These are phyloP conservation scores for Fundulus diaphanus DNA, from an alignment of 2,797 vertebrate genomes.

Conservation along the genomic window DNA sequence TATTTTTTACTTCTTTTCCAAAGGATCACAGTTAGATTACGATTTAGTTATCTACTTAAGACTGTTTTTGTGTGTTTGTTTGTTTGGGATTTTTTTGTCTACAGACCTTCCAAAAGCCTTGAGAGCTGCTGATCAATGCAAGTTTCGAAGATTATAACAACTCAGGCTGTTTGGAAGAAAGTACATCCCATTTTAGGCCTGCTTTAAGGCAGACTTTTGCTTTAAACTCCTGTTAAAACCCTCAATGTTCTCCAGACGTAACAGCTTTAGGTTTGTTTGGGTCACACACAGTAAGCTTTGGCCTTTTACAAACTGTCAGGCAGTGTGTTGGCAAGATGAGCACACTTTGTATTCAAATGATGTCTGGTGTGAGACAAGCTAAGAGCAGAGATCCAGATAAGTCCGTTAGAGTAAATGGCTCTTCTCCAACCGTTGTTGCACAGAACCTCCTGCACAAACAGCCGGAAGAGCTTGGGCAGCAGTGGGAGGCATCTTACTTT, in stretches of 20 bases:
- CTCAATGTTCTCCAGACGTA: background rate
- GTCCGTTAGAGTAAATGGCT: slow-evolving; percentile 40
- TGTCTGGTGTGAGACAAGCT: slow-evolving; percentile 45
- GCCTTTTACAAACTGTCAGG: background rate
- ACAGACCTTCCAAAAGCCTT: background rate
- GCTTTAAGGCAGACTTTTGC: background rate
- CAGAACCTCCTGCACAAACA: slow-evolving; percentile 57
- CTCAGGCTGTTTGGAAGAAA: background rate
- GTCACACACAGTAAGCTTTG: background rate
- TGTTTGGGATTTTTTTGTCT: too few species aligned
- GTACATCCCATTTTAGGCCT: background rate
- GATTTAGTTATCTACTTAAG: too few species aligned
- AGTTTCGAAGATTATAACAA: background rate
- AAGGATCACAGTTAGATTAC: too few species aligned
- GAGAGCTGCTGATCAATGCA: background rate
- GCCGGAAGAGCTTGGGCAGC: slow-evolving; percentile 49
- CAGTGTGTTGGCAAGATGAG: slow-evolving; percentile 19
- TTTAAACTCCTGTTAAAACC: background rate
- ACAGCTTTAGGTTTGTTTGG: background rate
- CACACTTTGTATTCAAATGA: slow-evolving; percentile 36
- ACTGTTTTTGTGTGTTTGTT: too few species aligned
- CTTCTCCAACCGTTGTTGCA: slow-evolving; percentile 58
- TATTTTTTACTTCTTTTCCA: too few species aligned
- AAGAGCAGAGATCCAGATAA: slow-evolving; percentile 37
- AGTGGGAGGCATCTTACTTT: slow-evolving; percentile 37